Conservation (phyloP, 53 echinoderm and acorn worm genomes). For the Paelopatides confundens region DNA sequence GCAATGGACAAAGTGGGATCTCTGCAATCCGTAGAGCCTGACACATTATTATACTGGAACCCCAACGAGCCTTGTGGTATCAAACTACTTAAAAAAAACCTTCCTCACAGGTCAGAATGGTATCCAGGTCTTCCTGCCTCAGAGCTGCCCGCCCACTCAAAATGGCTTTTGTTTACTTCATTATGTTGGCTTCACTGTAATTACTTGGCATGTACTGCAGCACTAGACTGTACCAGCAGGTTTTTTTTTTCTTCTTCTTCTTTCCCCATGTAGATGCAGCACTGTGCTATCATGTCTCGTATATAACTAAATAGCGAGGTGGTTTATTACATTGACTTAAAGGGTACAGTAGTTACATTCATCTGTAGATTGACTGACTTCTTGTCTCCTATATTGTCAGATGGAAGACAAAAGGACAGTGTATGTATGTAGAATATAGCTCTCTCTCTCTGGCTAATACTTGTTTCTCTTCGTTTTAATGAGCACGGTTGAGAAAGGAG, state of each 20-base stretch:
- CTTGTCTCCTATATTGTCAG: background rate
- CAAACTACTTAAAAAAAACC: conserved; percentile 13
- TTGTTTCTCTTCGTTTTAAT: background rate
- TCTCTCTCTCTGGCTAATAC: background rate
- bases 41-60: conserved; percentile 9
- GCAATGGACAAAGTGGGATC: background rate
- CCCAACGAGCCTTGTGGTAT: background rate
- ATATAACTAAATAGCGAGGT: background rate
- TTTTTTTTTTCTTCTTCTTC: background rate
- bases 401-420: no score
- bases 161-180: conserved; percentile 44
- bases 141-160: conserved; percentile 33
- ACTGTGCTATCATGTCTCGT: background rate
- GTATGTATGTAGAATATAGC: background rate
- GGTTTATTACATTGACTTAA: conserved; percentile 22
- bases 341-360: conserved; percentile 7
- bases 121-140: background rate
- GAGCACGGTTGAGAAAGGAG: background rate
- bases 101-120: background rate
- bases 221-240: background rate
- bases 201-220: conserved; percentile 20
- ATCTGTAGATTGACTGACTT: background rate
- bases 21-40: background rate
- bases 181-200: conserved; percentile 33
- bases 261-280: no score